Percentiles rank a stretch among this genome's conserved stretches.
These are phyloP conservation scores for Dryobotodes eremita DNA, from an alignment of 2,888 invertebrate species.

Conservation along the genomic window DNA sequence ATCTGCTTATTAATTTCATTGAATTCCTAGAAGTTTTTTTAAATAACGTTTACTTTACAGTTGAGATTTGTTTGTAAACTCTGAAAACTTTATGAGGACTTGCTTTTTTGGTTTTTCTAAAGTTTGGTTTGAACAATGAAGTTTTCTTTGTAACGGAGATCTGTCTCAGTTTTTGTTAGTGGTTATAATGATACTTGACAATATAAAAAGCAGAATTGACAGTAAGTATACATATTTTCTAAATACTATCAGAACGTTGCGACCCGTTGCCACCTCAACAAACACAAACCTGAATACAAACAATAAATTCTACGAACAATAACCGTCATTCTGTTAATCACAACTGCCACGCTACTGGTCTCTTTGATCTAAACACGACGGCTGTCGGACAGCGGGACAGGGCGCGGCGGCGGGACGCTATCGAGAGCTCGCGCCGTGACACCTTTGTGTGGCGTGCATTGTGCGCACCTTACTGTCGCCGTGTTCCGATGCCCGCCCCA, in stretches of 20 bases:
- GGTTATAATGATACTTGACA: not conserved
- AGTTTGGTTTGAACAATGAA: not conserved
- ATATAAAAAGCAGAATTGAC: not conserved
- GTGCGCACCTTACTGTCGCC: conserved; percentile 30
- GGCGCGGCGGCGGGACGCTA: conserved; percentile 24
- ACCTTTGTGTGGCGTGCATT: conserved; percentile 51
- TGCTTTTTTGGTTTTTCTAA: not conserved
- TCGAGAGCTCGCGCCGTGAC: conserved; percentile 32
- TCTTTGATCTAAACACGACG: conserved; percentile 16
- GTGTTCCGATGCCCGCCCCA: conserved; percentile 33
- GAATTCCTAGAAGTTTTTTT: conserved; percentile 12
- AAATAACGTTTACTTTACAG: not conserved
- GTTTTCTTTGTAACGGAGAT: not conserved
- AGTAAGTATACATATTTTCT: not conserved
- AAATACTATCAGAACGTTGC: not conserved
- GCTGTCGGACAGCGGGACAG: conserved; percentile 8
- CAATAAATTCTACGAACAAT: conserved; percentile 10
- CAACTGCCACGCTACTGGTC: conserved; percentile 13
- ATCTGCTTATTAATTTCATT: conserved; percentile 4
- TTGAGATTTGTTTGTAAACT: not conserved
- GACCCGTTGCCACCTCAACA: not conserved
- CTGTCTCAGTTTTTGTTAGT: not conserved
- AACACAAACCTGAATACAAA: not conserved
- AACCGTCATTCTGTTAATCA: not conserved
- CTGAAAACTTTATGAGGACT: not conserved